Evolutionary conservation across 2,888 invertebrate genomes (phyloP), one percentile per base, ranked within the genome.

Genomic region (Ophonus ardosiacus): DNA sequence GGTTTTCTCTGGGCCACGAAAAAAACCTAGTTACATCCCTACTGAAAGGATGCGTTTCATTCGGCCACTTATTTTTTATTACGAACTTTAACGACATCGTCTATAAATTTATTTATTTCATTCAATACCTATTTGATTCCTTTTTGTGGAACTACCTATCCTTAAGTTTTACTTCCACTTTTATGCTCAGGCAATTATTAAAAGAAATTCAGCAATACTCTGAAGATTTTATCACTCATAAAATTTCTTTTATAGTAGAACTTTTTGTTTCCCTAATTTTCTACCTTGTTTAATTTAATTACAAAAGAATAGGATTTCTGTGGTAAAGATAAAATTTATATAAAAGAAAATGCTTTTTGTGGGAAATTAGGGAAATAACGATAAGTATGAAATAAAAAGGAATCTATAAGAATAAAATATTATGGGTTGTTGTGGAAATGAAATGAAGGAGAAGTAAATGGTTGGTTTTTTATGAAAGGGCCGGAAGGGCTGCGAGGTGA

Each of bases 401-500:
- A 31, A 31, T 51, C 13, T 51, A 13, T 13, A 51, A 5, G 4
- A 10, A 79, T 59, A 59, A 8, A 79, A 65, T 81, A 17, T 79
- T 61, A 80, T 63, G 17, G 83, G 59, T 38, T 83, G 76, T 61
- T 83, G 74, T 83, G 83, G 83, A 83, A 83, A 83, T 61, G 71
- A 74, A 83, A 56, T 57, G 61, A 61, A 57, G 17, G 57, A 40
- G 7, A 78, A 78, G 31, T 21, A 81, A 65, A 81, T 68, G 57
- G 40, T 15, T 57, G 40, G 57, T 83, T 84, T 78, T 76, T 84
- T 76, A 40, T 76, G 43, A 51, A 84, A 85, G 98, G 98, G 90
- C 97, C 97, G 87, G 96, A 97, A 92, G 98, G 98, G 97, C 94
- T 91, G 82, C 94, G 95, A 91, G 97, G 97, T 91, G 96, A 96